Evolutionary conservation across 2,888 invertebrate genomes (phyloP), one percentile per base, ranked within the genome.

Genomic region (Pollenia griseotomentosa): DNA sequence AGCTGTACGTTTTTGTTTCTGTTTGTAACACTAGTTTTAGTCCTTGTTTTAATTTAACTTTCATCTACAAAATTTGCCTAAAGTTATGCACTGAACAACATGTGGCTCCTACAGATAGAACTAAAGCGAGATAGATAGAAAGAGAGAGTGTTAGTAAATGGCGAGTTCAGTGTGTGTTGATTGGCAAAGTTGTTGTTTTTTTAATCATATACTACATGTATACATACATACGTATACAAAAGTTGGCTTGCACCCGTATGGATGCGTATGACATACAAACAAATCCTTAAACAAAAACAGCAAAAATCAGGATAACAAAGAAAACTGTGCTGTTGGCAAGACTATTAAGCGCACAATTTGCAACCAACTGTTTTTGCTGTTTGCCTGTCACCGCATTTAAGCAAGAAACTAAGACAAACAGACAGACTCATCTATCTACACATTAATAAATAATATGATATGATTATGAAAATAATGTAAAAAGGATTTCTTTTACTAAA

Each of bases 331-430:
- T 85, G 86, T 78, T 87, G 70, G 55, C 78, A 83, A 83, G 84
- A 85, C 83, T 81, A 87, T 88, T 87, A 82, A 78, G 84, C 75
- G 79, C 74, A 74, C 85, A 87, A 87, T 87, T 83, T 87, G 87
- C 78, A 66, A 86, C 78, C 88, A 88, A 86, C 87, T 85, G 83
- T 63, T 83, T 55, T 59, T 83, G 86, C 86, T 88, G 88, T 65
- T 89, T 86, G 88, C 90, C 88, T 91, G 91, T 89, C 90, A 90
- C 88, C 70, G 88, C 86, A 66, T 59, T 79, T 75, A 80, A 65
- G 48, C 48, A 63, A 55, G 53, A 78, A 65, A 61, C 68, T 83
- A 88, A 77, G 74, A 89, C 75, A 75, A 51, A 57, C 48, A 10
- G 33, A 57, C 48, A 10, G 33, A 78, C 16, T 33, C 33, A 33